A percentile compares a stretch with the other conserved stretches of the same genome.
Evolutionary conservation across 2,888 invertebrate species (phyloP).

Genomic region (Helleia helle): DNA sequence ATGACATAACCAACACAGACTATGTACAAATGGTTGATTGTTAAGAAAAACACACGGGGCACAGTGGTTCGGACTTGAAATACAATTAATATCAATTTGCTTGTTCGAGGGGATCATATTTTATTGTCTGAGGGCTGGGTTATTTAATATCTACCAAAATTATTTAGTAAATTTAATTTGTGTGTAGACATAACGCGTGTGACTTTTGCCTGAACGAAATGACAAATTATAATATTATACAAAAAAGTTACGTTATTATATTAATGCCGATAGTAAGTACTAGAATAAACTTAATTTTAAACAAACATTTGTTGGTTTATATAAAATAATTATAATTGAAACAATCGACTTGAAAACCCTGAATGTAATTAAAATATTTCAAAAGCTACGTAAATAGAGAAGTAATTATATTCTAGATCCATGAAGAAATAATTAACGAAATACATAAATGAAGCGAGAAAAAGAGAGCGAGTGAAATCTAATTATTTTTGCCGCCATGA

Average conservation of each 20-base stretch:
- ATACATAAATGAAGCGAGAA: slow-evolving; percentile 63
- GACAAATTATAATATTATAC: no score
- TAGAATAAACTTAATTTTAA: no score
- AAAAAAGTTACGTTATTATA: no score
- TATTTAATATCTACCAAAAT: slow-evolving; percentile 5
- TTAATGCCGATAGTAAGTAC: no score
- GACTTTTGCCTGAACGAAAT: no score
- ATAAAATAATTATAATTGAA: no score
- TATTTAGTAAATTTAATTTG: slow-evolving; percentile 19
- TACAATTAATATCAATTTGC: slow-evolving; percentile 70
- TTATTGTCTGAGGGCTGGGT: slow-evolving; percentile 26
- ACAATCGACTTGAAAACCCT: background rate
- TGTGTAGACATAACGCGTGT: no score
- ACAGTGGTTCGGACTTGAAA: slow-evolving; percentile 49
- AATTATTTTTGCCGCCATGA: slow-evolving; percentile 68
- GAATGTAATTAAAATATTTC: background rate
- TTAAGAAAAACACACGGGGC: slow-evolving; percentile 69
- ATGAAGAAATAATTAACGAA: slow-evolving; percentile 64
- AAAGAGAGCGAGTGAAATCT: slow-evolving; percentile 54
- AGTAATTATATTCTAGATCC: slow-evolving; percentile 28
- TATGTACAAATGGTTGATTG: slow-evolving; percentile 45
- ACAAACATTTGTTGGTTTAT: no score
- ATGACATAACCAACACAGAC: no score
- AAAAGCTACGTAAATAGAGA: slow-evolving; percentile 14
- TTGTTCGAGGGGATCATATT: slow-evolving; percentile 35